Evolutionary conservation across 2,113 vertebrate genomes (phyloP), one percentile per base, ranked within the genome.

Genomic region (Perca fluviatilis): DNA sequence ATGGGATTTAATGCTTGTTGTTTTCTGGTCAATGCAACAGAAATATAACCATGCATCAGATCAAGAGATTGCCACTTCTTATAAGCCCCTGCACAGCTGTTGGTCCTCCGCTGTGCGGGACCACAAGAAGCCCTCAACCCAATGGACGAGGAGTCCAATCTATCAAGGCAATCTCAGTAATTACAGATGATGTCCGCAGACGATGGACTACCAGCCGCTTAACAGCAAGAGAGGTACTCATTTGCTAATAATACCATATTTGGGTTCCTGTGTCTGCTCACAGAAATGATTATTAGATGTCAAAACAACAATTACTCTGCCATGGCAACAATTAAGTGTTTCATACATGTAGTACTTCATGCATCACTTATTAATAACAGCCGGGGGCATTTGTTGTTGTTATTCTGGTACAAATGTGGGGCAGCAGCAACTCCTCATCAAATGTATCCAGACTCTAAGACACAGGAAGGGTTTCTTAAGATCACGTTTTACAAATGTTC

Each of bases 141-240:
- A 27, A 60, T 11, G 14, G 60, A 70, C 11, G 23, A 81, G 53
- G 60, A 60, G 47, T 36, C 68, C 70, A 79, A 71, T 80, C 62
- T 79, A 74, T 85, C 57, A 80, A 87, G 16, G 54, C 71, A 76
- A 83, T 88, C 74, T 78, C 64, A 67, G 77, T 86, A 77, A 89
- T 88, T 83, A 78, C 69, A 74, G 75, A 57, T 25, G 6, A 8
- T 74, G 53, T 63, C 68, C 4, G 2, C 69, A 66, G 80, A 70
- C 67, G 3, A 36, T 4, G 3, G 15, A 76, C 66, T 0, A 66
- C 49, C 79, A 77, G 40, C 54, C 50, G 51, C 57, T 77, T 61
- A 73, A 71, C 74, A 79, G 78, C 66, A 54, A 58, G 84, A 82
- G 60, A 80, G 46, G 66, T n/a, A 47, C 69, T 86, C 69, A 80